phyloP scores from a whole-genome alignment of 2,797 vertebrate genomes.

The Sebastes dallii region DNA sequence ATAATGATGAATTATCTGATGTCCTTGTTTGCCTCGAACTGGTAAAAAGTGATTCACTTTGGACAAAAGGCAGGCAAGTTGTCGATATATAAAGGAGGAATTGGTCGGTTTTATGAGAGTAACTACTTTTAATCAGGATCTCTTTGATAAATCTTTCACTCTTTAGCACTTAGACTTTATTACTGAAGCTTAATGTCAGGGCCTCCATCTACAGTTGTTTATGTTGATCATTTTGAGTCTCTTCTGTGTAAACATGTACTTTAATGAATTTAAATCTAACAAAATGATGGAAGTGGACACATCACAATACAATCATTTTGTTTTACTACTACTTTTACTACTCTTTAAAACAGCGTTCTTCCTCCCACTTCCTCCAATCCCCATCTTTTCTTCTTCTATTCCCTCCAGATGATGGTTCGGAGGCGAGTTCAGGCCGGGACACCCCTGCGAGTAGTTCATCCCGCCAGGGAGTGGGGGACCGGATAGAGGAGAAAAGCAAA shows the following conservation, averaged over 20 bases:
- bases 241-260: neutral
- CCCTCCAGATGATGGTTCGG: constrained; percentile 87
- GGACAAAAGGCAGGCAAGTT: neutral
- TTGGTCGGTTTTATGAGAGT: neutral
- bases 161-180: neutral
- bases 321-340: neutral
- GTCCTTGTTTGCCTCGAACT: neutral
- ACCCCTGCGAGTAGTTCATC: constrained; percentile 86
- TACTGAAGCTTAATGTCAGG: neutral
- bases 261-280: neutral
- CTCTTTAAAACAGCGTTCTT: neutral
- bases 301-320: neutral
- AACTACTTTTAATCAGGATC: neutral
- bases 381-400: neutral
- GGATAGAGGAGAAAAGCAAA: constrained; percentile 79
- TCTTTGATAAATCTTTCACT: neutral
- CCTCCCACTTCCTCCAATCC: neutral
- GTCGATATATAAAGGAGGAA: neutral
- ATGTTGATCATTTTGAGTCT: neutral
- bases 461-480: constrained; percentile 80
- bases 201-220: neutral
- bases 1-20: neutral
- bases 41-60: neutral
- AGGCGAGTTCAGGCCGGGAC: constrained; percentile 91
- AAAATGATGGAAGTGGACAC: neutral